Evolutionary conservation across 2,888 invertebrate species (phyloP), one percentile per base, ranked within the genome.

Genomic region (Microplitis deprimator): DNA sequence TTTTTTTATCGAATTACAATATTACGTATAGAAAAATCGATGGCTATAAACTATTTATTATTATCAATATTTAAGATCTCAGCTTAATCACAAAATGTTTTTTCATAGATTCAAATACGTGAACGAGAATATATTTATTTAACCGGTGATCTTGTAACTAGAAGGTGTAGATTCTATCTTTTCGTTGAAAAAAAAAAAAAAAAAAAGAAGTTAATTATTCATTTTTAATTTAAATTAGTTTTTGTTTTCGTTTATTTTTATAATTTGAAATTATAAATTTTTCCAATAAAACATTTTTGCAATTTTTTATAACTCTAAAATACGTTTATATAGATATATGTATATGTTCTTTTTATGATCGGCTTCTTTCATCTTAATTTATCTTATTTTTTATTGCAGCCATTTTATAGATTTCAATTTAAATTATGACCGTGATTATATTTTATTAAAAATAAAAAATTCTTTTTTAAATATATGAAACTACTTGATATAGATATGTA

Each of bases 321-420:
- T 29, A 29, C 3, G 4, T 29, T 29, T 29, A 29, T 29, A 29
- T 29, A 29, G 29, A 2, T 29, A 29, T 29, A 29, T 29, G 3
- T 73, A 68, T 20, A 6, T 64, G 50, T 62, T 73, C 59, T 75
- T 67, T 68, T 68, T 13, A 29, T 40, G 68, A 50, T 70, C 69
- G 59, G 60, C 62, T 62, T 65, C 50, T 70, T 65, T 50, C 50
- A 50, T 50, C 10, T 60, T 60, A 7, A 60, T 39, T 72, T 61
- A 62, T 20, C 62, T 40, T 71, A 40, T 61, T 61, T 68, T 38
- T 20, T 20, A 38, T 60, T 3, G 50, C 38, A 41, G 7, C 62
- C 39, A 39, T 65, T 38, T 41, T 39, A 64, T 39, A 13, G 39
- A 16, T 69, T 60, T 72, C 62, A 61, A 72, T 61, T 72, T 72